Base-by-base conservation (phyloP, 2,797 vertebrate genomes). In the Myotis pilosus region DNA sequence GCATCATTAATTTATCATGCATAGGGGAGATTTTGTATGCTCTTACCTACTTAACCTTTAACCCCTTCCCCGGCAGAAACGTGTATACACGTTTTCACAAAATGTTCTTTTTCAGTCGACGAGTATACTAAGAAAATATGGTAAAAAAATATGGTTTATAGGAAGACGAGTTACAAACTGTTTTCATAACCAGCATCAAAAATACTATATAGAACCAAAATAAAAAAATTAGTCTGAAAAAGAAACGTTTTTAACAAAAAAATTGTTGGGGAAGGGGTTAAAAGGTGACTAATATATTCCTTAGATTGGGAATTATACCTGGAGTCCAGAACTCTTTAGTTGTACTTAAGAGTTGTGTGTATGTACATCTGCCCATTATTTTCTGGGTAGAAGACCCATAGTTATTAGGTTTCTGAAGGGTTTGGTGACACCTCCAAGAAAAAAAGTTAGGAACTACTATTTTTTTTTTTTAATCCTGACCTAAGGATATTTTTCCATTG, bases 11-110 rank as follows among this genome's bases (percentile, higher is more conserved):
- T 64, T 23, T 12, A 17, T 87, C 78, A 84, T 62, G 22, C 17
- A 23, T 22, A 68, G 91, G 41, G 57, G 41, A 72, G 90, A 74
- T 66, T 72, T 93, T 83, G 47, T 84, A 33, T 68, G 17, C 36
- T 75, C 95, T 75, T 79, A 75, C n/a, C 68, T 72, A n/a, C 15
- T 82, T 80, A 85, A 87, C 68, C 60, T 89, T 93, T 90, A n/a
- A n/a, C n/a, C n/a, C n/a, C n/a, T n/a, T n/a, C n/a, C n/a, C n/a
- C n/a, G n/a, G n/a, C n/a, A n/a, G n/a, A n/a, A n/a, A n/a, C n/a
- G n/a, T n/a, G n/a, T n/a, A n/a, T n/a, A n/a, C n/a, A n/a, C n/a
- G n/a, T n/a, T n/a, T n/a, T n/a, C n/a, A n/a, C n/a, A n/a, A n/a
- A n/a, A n/a, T n/a, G n/a, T n/a, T n/a, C n/a, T n/a, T n/a, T n/a